Conservation (phyloP, 2,113 vertebrate genomes). For the Heliornis fulica region DNA sequence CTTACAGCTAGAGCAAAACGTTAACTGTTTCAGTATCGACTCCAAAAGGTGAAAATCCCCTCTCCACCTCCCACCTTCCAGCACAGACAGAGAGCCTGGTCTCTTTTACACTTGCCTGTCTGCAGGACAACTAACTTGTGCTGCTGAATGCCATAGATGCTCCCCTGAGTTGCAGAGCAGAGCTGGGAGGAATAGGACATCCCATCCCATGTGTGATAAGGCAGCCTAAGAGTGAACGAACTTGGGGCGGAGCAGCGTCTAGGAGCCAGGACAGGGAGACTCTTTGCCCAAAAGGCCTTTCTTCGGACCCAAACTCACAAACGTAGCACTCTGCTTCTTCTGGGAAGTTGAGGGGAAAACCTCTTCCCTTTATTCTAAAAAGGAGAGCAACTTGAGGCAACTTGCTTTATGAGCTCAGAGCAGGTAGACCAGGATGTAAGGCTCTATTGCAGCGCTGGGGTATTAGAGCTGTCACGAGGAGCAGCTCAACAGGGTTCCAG, state of each 20-base stretch:
- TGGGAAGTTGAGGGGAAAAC: neutral
- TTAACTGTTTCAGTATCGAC: neutral
- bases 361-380: neutral
- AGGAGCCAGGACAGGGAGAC: neutral
- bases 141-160: rapidly evolving
- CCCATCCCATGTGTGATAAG: neutral
- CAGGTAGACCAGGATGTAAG: neutral
- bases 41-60: neutral
- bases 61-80: no score
- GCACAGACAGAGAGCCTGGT: neutral
- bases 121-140: neutral
- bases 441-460: neutral
- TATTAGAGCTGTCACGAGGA: neutral
- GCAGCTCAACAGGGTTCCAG: neutral
- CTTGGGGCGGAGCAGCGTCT: neutral
- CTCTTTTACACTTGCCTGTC: neutral
- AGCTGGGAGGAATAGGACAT: neutral
- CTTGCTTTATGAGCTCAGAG: neutral
- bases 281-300: neutral
- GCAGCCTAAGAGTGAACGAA: rapidly evolving
- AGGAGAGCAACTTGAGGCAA: neutral
- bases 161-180: neutral
- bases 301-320: neutral
- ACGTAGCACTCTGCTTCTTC: neutral
- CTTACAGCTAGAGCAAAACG: neutral